Conservation (phyloP, 1,140 invertebrate genomes). For the Bombyx mori region ASM3026992v2 NC_085117.1:12087501-12088000, state of each 20-base stretch:
- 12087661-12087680: background rate
- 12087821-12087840: slow-evolving; percentile 57
- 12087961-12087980: no score
- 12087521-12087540: no score
- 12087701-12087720: slow-evolving; percentile 71
- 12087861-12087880: slow-evolving; percentile 66
- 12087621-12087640: background rate
- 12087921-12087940: no score
- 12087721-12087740: slow-evolving; percentile 54
- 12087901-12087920: no score
- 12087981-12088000: no score
- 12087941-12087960: no score
- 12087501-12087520: no score
- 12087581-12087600: no score
- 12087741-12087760: slow-evolving; percentile 57
- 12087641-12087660: background rate
- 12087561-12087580: no score
- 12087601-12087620: no score
- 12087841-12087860: slow-evolving; percentile 57
- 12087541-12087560: no score
- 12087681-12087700: slow-evolving; percentile 65
- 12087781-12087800: slow-evolving; percentile 65
- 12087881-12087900: slow-evolving; percentile 56
- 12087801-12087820: slow-evolving; percentile 44
- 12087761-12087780: slow-evolving; percentile 67